A percentile compares a stretch with the other conserved stretches of the same genome.
These are phyloP conservation scores for Thunnus maccoyii DNA, from an alignment of 2,113 vertebrate species.

Conservation along the genomic window DNA sequence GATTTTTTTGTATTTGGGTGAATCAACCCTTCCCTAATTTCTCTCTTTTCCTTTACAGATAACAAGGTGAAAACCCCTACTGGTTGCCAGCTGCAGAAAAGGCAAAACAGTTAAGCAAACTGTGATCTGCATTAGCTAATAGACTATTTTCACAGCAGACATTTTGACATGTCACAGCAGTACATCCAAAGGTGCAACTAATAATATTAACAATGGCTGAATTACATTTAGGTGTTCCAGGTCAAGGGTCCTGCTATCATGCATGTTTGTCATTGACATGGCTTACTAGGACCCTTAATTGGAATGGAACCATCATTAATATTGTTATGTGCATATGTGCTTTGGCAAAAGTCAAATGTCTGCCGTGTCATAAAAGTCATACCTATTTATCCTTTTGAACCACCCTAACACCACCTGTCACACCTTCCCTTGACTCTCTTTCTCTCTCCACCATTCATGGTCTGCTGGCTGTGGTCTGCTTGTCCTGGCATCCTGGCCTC, in stretches of 20 bases:
- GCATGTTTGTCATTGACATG: not conserved
- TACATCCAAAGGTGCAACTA: not conserved
- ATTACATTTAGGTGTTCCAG: conserved; percentile 4
- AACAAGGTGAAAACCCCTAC: not conserved
- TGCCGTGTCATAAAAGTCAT: not conserved
- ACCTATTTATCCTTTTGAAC: not conserved
- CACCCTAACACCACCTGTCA: not conserved
- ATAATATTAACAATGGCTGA: not conserved
- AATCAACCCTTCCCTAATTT: not conserved
- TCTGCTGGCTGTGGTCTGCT: conserved; percentile 26
- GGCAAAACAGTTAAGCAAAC: too few species aligned
- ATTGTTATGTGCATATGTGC: not conserved
- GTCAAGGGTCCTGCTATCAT: not conserved
- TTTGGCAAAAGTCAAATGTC: conserved; percentile 4
- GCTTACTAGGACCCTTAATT: not conserved
- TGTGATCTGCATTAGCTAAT: not conserved
- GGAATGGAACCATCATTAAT: conserved; percentile 12
- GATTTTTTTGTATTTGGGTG: not conserved
- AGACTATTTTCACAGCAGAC: not conserved
- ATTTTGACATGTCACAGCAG: not conserved
- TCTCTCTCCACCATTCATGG: conserved; percentile 10
- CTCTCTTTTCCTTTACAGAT: not conserved
- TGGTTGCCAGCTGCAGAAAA: not conserved
- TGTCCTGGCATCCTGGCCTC: conserved; percentile 18
- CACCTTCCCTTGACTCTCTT: conserved; percentile 3